phyloP scores from a whole-genome alignment of 2,113 vertebrate species.

The Meleagris gallopavo region DNA sequence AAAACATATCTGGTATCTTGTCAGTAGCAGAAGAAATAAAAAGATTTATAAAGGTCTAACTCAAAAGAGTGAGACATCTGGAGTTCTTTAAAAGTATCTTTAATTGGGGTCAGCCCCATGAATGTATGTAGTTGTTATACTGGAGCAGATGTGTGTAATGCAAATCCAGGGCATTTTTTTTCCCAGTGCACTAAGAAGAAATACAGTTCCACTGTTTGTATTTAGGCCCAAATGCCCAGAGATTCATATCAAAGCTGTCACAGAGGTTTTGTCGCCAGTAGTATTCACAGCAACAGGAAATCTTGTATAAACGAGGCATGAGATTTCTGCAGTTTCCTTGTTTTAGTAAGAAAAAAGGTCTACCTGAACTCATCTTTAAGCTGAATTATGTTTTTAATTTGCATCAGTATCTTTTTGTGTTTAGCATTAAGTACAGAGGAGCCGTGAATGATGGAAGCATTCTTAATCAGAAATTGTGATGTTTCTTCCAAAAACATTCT shows the following conservation, averaged over 20 bases:
- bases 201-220: not conserved
- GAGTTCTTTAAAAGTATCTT: not conserved
- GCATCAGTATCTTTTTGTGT: not conserved
- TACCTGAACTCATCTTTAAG: not conserved
- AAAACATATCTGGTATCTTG: not conserved
- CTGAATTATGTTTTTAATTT: not conserved
- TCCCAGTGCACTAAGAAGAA: not conserved
- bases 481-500: not conserved
- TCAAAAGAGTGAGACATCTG: not conserved
- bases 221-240: not conserved
- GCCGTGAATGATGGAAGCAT: not conserved
- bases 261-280: not conserved
- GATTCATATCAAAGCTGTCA: not conserved
- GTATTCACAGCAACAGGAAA: not conserved
- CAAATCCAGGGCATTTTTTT: not conserved
- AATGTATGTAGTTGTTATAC: not conserved
- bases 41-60: not conserved
- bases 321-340: not conserved
- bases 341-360: not conserved
- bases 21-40: not conserved
- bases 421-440: not conserved
- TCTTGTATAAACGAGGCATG: not conserved
- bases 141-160: not conserved
- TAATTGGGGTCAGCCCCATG: not conserved
- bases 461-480: not conserved